Conservation (phyloP, 2,888 invertebrate genomes). For the Perizoma affinitatum region DNA sequence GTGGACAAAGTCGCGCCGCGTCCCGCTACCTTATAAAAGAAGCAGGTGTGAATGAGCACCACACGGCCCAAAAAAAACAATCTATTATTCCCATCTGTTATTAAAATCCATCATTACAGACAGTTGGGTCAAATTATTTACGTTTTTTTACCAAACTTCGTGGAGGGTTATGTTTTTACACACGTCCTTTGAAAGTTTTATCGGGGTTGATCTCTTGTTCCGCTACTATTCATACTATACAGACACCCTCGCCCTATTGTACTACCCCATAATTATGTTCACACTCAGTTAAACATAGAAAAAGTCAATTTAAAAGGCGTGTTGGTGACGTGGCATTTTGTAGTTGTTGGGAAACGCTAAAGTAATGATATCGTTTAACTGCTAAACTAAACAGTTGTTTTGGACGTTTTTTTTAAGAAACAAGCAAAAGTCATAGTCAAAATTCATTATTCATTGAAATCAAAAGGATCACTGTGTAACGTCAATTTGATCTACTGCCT, state of each 20-base stretch:
- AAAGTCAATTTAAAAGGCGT: conserved; percentile 25
- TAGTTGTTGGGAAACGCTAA: conserved; percentile 3
- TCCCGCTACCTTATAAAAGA: neutral
- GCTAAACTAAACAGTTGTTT: too few species aligned
- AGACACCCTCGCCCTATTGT: conserved; percentile 31
- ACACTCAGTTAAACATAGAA: conserved; percentile 46
- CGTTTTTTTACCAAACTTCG: conserved; percentile 9
- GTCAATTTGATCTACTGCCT: too few species aligned
- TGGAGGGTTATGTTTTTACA: conserved; percentile 1
- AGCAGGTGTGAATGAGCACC: conserved; percentile 16
- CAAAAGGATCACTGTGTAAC: too few species aligned
- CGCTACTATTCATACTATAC: conserved; percentile 37
- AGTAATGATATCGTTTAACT: conserved; percentile 6
- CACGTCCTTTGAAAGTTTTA: conserved; percentile 4
- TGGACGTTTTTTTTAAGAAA: too few species aligned
- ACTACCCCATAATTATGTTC: conserved; percentile 46
- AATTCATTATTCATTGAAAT: too few species aligned
- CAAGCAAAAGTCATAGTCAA: too few species aligned
- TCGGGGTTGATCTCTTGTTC: conserved; percentile 28
- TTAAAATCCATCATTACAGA: conserved; percentile 11
- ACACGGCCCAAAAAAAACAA: conserved; percentile 8
- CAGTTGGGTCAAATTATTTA: conserved; percentile 26
- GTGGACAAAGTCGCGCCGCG: too few species aligned
- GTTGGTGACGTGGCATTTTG: conserved; percentile 33
- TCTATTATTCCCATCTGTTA: conserved; percentile 20